Evolutionary conservation across 2,797 vertebrate genomes (phyloP).

Genomic region (Bufotes viridis): DNA sequence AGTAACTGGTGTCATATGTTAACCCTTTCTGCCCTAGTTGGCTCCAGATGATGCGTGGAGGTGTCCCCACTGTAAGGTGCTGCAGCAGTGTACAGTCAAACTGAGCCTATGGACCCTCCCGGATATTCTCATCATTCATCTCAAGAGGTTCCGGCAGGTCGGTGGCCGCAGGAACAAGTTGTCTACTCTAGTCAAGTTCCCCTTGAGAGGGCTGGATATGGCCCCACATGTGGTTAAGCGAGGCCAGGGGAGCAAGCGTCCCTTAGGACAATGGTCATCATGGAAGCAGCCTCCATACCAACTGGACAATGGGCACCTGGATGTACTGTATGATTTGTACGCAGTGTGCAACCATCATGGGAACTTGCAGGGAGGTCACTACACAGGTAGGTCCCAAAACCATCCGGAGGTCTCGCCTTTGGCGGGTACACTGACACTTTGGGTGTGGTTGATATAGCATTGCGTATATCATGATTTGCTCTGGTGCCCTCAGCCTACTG

Average conservation of each 20-base stretch:
- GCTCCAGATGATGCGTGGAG: conserved; percentile 92
- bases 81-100: conserved; percentile 91
- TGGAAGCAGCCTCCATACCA: conserved; percentile 75
- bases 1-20: not conserved
- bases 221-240: conserved; percentile 88
- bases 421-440: not conserved
- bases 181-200: conserved; percentile 87
- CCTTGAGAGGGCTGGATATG: conserved; percentile 87
- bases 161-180: conserved; percentile 90
- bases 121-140: conserved; percentile 92
- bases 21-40: conserved; percentile 73
- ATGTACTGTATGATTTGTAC: conserved; percentile 90
- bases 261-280: conserved; percentile 73
- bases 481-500: conserved; percentile 82
- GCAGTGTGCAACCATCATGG: conserved; percentile 95
- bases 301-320: conserved; percentile 72
- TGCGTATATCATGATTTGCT: not conserved
- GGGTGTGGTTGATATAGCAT: not conserved
- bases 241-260: conserved; percentile 72
- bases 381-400: conserved; percentile 82
- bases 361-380: conserved; percentile 93
- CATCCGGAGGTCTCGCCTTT: not conserved
- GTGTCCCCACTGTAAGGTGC: conserved; percentile 89
- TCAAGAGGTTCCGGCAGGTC: conserved; percentile 92
- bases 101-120: conserved; percentile 94